Percentiles rank a stretch among this genome's conserved stretches.
These are phyloP conservation scores for Eulacestoma nigropectus DNA, from an alignment of 2,113 vertebrate genomes.

Conservation along the genomic window DNA sequence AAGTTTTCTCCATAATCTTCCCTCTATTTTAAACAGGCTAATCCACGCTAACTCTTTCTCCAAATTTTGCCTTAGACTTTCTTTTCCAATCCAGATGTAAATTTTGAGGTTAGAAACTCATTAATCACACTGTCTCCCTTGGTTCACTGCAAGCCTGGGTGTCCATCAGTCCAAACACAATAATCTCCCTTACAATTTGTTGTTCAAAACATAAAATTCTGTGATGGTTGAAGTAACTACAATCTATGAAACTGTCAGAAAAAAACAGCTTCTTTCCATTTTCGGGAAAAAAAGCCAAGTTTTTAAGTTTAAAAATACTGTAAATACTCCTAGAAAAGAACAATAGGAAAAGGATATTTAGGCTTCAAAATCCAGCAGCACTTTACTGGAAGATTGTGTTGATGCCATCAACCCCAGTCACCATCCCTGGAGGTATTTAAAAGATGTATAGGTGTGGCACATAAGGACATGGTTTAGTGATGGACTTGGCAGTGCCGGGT, in stretches of 20 bases:
- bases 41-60: background rate
- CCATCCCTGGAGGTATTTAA: background rate
- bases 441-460: background rate
- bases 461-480: background rate
- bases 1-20: background rate
- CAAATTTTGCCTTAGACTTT: background rate
- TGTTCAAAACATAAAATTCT: background rate
- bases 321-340: background rate
- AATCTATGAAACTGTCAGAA: background rate
- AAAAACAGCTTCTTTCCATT: background rate
- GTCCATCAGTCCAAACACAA: background rate
- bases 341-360: background rate
- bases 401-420: background rate
- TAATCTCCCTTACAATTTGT: background rate
- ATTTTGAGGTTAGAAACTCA: background rate
- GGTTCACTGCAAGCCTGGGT: background rate
- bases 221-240: background rate
- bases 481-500: background rate
- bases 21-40: background rate
- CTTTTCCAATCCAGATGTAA: background rate
- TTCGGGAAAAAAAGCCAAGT: accelerated
- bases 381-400: background rate
- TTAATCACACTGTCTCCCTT: background rate
- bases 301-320: background rate
- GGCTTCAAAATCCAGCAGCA: background rate